Conservation (phyloP, 2,113 vertebrate species). For the Machaerirhynchus nigripectus region DNA sequence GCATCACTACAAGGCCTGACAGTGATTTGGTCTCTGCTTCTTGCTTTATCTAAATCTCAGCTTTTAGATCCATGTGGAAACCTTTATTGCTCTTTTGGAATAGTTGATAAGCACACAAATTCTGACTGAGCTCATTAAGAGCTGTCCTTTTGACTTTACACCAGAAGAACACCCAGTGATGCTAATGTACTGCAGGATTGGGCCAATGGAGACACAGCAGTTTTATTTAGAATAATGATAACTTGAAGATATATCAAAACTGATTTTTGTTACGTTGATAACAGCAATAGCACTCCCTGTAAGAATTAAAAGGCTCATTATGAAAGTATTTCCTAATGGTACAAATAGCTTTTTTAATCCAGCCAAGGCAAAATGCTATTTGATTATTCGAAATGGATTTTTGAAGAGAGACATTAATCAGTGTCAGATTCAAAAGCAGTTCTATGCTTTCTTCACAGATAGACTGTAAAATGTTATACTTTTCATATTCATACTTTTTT, state of each 20-base stretch:
- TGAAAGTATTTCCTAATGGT: not conserved
- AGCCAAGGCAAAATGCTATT: not conserved
- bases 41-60: not conserved
- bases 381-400: conserved; percentile 41
- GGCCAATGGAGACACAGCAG: not conserved
- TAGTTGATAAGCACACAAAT: not conserved
- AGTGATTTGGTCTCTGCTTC: not conserved
- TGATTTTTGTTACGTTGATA: not conserved
- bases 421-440: conserved; percentile 17
- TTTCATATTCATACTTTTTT: conserved; percentile 21
- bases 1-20: not conserved
- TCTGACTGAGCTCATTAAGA: not conserved
- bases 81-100: not conserved
- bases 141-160: not conserved
- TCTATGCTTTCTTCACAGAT: not conserved
- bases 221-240: conserved; percentile 13
- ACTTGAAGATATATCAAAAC: not conserved
- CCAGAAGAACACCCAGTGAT: not conserved
- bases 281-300: not conserved
- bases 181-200: not conserved
- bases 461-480: not conserved
- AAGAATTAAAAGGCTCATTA: conserved; percentile 17
- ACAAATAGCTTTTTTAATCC: conserved; percentile 5
- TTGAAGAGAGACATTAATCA: not conserved
- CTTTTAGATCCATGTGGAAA: not conserved